Conservation (phyloP, 2,888 invertebrate genomes). For the Agapostemon virescens region DNA sequence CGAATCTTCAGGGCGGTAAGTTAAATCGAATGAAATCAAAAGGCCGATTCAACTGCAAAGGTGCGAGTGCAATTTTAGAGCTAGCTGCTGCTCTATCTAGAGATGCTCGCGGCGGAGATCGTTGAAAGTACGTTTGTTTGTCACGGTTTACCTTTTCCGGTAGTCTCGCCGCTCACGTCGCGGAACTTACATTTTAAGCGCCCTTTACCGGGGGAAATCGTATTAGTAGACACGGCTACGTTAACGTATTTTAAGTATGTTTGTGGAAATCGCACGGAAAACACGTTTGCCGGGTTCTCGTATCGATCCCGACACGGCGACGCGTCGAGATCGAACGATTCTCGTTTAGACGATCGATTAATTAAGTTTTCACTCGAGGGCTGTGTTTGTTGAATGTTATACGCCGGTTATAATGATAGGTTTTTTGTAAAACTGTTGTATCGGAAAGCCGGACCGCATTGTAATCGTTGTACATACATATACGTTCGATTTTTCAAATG, state of each 20-base stretch:
- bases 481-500: slow-evolving; percentile 44
- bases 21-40: slow-evolving; percentile 22
- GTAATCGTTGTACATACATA: slow-evolving; percentile 48
- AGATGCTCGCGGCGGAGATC: slow-evolving; percentile 26
- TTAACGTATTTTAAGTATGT: slow-evolving; percentile 52
- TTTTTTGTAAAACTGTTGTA: slow-evolving; percentile 47
- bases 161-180: slow-evolving; percentile 52
- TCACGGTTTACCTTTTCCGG: slow-evolving; percentile 12
- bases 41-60: slow-evolving; percentile 37
- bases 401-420: slow-evolving; percentile 42
- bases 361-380: slow-evolving; percentile 51
- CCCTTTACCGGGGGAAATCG: slow-evolving; percentile 29
- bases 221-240: slow-evolving; percentile 44
- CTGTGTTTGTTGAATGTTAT: slow-evolving; percentile 57
- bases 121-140: slow-evolving; percentile 13
- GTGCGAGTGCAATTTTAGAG: slow-evolving; percentile 27
- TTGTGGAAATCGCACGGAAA: slow-evolving; percentile 30
- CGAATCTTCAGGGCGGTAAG: not conserved
- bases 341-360: slow-evolving; percentile 32
- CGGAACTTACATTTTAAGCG: slow-evolving; percentile 49
- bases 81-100: slow-evolving; percentile 37
- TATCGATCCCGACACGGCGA: too few species aligned
- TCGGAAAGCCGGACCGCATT: slow-evolving; percentile 31
- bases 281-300: slow-evolving; percentile 39
- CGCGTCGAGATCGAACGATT: slow-evolving; percentile 41